Percentiles rank a stretch among this genome's conserved stretches.
phyloP scores from a whole-genome alignment of 1,140 invertebrate genomes.

The Grapholita molesta region DNA sequence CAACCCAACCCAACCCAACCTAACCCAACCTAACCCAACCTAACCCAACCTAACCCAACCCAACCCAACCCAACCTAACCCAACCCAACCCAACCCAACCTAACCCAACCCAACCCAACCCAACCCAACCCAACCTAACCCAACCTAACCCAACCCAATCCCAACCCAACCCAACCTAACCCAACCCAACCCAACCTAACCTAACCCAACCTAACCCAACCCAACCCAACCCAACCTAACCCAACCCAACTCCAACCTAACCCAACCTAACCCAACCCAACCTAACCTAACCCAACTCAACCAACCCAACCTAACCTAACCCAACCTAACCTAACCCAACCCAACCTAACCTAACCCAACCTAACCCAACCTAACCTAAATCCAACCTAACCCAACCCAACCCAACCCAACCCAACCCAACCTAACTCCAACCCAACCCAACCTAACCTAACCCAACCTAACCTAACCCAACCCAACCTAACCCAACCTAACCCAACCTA shows the following conservation, averaged over 20 bases:
- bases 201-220: conserved; percentile 42
- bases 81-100: conserved; percentile 25
- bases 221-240: conserved; percentile 46
- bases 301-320: no score
- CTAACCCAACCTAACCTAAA: conserved; percentile 38
- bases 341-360: conserved; percentile 46
- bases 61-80: conserved; percentile 25
- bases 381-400: no score
- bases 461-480: conserved; percentile 43
- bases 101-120: conserved; percentile 26
- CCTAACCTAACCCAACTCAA: conserved; percentile 47
- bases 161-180: conserved; percentile 37
- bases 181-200: conserved; percentile 27
- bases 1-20: conserved; percentile 26
- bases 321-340: conserved; percentile 47
- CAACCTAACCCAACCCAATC: conserved; percentile 33
- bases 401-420: no score
- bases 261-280: conserved; percentile 49
- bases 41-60: conserved; percentile 24
- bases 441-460: no score
- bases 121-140: conserved; percentile 29
- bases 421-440: no score
- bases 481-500: conserved; percentile 41
- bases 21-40: conserved; percentile 25
- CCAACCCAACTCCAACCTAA: conserved; percentile 29